phyloP scores from a whole-genome alignment of 35 echinoderm and acorn worm genomes.

The Ptychodera flava region DNA sequence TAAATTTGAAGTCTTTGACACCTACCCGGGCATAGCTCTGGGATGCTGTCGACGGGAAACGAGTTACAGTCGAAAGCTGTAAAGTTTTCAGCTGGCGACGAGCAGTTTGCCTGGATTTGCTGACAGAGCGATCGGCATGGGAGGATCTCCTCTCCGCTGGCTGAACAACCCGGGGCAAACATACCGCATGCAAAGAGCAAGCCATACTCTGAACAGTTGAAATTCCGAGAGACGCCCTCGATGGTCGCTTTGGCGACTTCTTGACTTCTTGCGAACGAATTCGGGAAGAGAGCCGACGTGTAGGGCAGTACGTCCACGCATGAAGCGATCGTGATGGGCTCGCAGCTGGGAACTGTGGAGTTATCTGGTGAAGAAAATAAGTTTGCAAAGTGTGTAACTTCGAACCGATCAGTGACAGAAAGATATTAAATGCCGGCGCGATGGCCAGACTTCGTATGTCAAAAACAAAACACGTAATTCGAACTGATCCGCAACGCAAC shows the following conservation, averaged over 20 bases:
- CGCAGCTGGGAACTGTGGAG: background rate
- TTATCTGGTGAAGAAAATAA: background rate
- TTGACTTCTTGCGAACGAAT: background rate
- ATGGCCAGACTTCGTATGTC: background rate
- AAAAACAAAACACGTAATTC: background rate
- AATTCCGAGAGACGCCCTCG: background rate
- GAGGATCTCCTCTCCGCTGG: background rate
- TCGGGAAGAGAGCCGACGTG: background rate
- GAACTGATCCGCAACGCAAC: background rate
- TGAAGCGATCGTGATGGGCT: background rate
- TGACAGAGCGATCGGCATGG: background rate
- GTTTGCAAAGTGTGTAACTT: background rate
- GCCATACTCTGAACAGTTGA: background rate
- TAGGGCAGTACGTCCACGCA: background rate
- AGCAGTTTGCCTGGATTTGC: background rate
- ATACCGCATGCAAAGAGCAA: background rate
- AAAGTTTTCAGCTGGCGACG: background rate
- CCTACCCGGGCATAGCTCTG: background rate
- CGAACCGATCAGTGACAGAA: too few relatives aligned
- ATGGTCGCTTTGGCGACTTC: background rate
- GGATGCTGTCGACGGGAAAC: background rate
- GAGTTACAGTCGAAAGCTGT: background rate
- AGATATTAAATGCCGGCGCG: background rate
- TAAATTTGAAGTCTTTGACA: too few relatives aligned
- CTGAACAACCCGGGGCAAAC: background rate